Base-by-base conservation (phyloP, 2,113 vertebrate genomes). In the Herpailurus yagouaroundi region DNA sequence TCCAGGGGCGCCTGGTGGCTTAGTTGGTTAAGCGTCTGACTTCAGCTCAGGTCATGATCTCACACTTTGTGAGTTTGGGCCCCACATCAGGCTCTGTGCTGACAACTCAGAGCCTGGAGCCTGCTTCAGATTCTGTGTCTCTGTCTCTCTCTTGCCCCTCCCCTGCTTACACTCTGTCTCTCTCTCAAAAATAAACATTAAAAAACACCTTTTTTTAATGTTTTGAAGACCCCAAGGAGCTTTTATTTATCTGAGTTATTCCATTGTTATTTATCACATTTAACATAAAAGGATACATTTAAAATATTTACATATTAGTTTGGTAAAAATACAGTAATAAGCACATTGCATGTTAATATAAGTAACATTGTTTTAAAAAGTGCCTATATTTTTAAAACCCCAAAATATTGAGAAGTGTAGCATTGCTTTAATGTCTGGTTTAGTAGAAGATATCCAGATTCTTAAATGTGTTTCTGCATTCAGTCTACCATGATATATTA, bases 371-470 rank as follows among this genome's bases (percentile, higher is more conserved):
- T 68, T 93, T 48, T 11, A 38, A 89, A 88, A 79, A 76, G 18
- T 89, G 71, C 64, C 55, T 81, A 33, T 57, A 73, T 96, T 87
- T 96, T 82, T 73, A 90, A 94, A 94, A n/a, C 8, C 31, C 87
- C 71, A 87, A 82, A 74, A 64, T 71, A 76, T 14, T 29, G 38
- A 90, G 33, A 69, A 69, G 57, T 68, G 18, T 73, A 25, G 8
- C 10, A 77, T 69, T 63, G 45, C 60, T 92, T 79, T 85, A 33
- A 50, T 29, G 8, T 52, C 69, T 86, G 57, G 33, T 55, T 84
- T 73, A 10, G 14, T 1, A 64, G 66, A 48, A 77, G 21, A 7
- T 36, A 91, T 82, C 45, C 41, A 27, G 33, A 68, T 77, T 95
- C 52, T 86, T 55, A 25, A 25, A 29, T 69, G 57, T 96, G 68